Base-by-base conservation (phyloP, 2,888 invertebrate species). In the Pantelozetes paolii region DNA sequence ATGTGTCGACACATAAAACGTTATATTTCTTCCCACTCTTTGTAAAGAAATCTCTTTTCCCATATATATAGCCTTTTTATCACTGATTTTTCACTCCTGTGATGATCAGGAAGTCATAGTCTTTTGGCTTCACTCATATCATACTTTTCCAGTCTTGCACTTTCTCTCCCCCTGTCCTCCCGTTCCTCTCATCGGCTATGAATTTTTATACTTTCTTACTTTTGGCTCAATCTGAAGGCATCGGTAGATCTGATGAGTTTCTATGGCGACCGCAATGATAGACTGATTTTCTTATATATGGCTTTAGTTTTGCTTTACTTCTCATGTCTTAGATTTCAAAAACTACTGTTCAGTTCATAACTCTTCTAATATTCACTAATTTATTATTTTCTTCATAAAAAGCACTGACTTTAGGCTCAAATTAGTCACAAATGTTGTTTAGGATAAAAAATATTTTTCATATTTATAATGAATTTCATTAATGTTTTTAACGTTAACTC, bases 81-180 rank as follows among this genome's bases (percentile, higher is more conserved):
- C 23, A 5, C 26, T 9, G 6, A 18, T 23, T 54, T 54, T 54
- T 54, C 26, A 6, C 50, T 50, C 20, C 36, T 50, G 1, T 23
- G 54, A 54, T 54, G n/a, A 54, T 54, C 26, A 54, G 54, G 54
- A 54, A 54, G 54, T 54, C 54, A 54, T 54, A 54, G 54, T 23
- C 6, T 54, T 54, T 54, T 45, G 2, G 6, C 15, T 9, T 15
- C 45, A 2, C 11, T 11, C 26, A 23, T 26, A 50, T 50, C 50
- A 20, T 8, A n/a, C n/a, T n/a, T n/a, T n/a, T n/a, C n/a, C n/a
- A n/a, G n/a, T n/a, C n/a, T n/a, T n/a, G n/a, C n/a, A n/a, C 36
- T 36, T 8, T 36, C 36, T 36, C 36, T 36, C 36, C 36, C 9
- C 9, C 36, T 36, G 9, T 36, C 36, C 36, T 36, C 36, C 36